These are phyloP conservation scores for Tauraco erythrolophus DNA, from an alignment of 2,113 vertebrate species.

Conservation along the genomic window DNA sequence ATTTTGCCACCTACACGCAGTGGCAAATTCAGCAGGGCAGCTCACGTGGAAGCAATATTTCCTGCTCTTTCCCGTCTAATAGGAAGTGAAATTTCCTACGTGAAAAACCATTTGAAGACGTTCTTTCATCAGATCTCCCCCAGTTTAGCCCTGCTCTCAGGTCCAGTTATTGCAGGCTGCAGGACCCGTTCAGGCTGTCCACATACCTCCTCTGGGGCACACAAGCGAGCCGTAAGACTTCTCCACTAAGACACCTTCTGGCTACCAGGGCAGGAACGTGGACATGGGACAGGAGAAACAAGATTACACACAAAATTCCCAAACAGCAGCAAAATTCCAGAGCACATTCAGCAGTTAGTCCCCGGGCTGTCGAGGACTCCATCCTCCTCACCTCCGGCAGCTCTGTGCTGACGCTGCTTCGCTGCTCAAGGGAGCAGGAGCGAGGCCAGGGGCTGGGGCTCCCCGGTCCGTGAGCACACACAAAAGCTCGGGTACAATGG, in stretches of 20 bases:
- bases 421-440: not conserved
- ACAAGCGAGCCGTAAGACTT: conserved; percentile 58
- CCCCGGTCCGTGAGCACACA: not conserved
- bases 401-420: not conserved
- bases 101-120: not conserved
- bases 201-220: conserved; percentile 70
- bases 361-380: not conserved
- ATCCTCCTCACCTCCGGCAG: not conserved
- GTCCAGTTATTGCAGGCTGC: not conserved
- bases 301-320: not conserved
- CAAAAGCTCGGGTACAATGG: not conserved
- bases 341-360: not conserved
- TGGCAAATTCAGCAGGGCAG: not conserved
- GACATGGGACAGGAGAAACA: not conserved
- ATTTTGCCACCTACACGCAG: not conserved
- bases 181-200: not conserved
- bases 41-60: not conserved
- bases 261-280: conserved; percentile 21
- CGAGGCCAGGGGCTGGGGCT: not conserved
- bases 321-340: not conserved
- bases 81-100: not conserved
- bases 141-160: not conserved
- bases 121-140: not conserved
- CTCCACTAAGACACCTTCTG: conserved; percentile 71
- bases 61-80: not conserved